Conservation (phyloP, 2,113 vertebrate species). For the Scatophagus argus region DNA sequence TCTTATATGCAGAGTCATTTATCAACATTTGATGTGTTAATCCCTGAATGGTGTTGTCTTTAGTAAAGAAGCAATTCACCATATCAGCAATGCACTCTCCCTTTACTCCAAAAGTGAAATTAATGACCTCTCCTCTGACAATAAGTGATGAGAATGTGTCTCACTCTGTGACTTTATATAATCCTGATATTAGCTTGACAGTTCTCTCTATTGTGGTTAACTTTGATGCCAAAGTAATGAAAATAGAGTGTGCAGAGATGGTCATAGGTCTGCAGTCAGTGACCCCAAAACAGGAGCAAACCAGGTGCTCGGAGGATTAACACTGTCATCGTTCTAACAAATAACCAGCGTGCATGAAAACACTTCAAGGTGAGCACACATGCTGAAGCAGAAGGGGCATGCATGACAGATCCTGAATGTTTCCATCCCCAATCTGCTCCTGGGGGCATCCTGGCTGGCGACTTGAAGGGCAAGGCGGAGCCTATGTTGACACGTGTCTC, state of each 20-base stretch:
- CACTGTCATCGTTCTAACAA: conserved; percentile 66
- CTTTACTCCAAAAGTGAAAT: conserved; percentile 41
- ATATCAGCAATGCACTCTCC: conserved; percentile 18
- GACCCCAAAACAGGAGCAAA: conserved; percentile 66
- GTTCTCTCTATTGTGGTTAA: conserved; percentile 49
- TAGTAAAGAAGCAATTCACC: conserved; percentile 23
- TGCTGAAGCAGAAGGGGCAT: conserved; percentile 55
- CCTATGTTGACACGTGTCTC: conserved; percentile 70
- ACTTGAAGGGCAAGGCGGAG: conserved; percentile 45
- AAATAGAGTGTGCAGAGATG: conserved; percentile 48
- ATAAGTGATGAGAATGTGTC: conserved; percentile 48
- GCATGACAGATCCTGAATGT: conserved; percentile 64
- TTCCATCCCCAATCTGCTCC: conserved; percentile 54
- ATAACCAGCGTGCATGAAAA: conserved; percentile 61
- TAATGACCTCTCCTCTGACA: conserved; percentile 51
- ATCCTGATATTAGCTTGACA: conserved; percentile 31
- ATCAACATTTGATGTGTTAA: conserved; percentile 52
- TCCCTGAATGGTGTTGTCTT: conserved; percentile 49
- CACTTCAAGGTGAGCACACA: conserved; percentile 67
- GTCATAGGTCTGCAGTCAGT: conserved; percentile 39
- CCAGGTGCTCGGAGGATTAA: conserved; percentile 72
- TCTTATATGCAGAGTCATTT: conserved; percentile 30
- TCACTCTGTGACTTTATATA: conserved; percentile 32
- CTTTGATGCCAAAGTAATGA: conserved; percentile 47
- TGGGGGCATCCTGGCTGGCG: conserved; percentile 29